Base-by-base conservation (phyloP, 2,113 vertebrate species). In the Clarias batrachus region DNA sequence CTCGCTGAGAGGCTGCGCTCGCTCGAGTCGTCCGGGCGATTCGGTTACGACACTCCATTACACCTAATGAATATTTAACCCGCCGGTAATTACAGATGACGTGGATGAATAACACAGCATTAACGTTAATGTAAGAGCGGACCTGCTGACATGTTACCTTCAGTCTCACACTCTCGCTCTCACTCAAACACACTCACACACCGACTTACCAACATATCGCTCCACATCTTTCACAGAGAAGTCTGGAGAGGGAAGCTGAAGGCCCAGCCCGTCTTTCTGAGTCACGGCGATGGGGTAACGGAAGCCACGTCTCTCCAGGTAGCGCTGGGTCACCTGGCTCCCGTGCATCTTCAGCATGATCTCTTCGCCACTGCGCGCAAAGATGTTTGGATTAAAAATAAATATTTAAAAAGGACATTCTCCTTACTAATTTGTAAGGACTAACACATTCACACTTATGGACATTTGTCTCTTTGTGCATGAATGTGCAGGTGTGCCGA, bases 221-320 rank as follows among this genome's bases (percentile, higher is more conserved):
- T 99, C 97, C 94, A 99, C 98, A 87, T 99, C 97, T 91, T 91
- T 94, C 90, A 98, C 97, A 0, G 97, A 97, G 92, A 99, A 99
- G 12, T 95, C 94, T 12, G 95, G 93, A 0, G 95, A 92, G 10
- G 98, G 98, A 57, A 99, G 96, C 90, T 95, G 96, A 88, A 99
- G 97, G 41, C 98, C 98, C 73, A 99, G 94, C 37, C 95, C 98
- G 77, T 99, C 98, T 94, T 96, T 94, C 90, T 96, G 96, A 3
- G 96, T 92, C 91, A 99, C 94, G 89, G 92, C 93, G 79, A 99
- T 97, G 86, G 98, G 98, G 90, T 96, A 96, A 87, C 95, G 95
- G 92, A 99, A 99, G 87, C 97, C 96, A 70, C 98, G 97, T 84
- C 97, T 96, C 94, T 99, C 97, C 94, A 99, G 93, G 89, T 97